Base-by-base conservation (phyloP, 1,140 invertebrate species). In the Camponotus vicinus region DNA sequence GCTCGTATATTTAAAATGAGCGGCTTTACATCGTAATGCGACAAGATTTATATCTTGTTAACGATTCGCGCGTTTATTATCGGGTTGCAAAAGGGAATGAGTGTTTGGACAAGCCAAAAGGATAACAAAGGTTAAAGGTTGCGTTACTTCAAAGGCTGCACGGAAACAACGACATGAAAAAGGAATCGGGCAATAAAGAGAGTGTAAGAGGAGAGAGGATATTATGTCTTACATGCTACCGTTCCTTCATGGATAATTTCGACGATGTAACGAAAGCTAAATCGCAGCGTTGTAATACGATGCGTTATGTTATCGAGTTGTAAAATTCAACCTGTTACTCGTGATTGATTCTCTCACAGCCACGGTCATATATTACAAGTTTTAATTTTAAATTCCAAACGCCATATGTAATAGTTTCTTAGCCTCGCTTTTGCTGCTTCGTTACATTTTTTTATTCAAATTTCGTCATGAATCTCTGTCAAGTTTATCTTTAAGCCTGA, bases 291-390 rank as follows among this genome's bases (percentile, higher is more conserved):
- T 49, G 40, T 66, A 85, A 78, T 32, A 34, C 63, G n/a, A 42
- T 4, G 61, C 8, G 69, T 73, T 69, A 70, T 89, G 88, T 91
- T 90, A 89, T 91, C 88, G 92, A 93, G 92, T 91, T 92, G 91
- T 94, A 92, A 94, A 93, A 91, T 90, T 91, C 91, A 91, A 92
- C 91, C 91, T 93, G 92, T 93, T 94, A 93, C 92, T 92, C 91
- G 88, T 93, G 92, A 94, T 94, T 92, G 93, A 94, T 92, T 93
- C 89, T 88, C 86, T 83, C 80, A 67, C 8, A 2, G 76, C 84
- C 87, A 52, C 83, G 86, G 88, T 80, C 88, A 89, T 93, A 92
- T 92, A 92, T 93, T 93, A 92, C 89, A 86, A 92, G 91, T 88
- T 85, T 57, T 27, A 78, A 78, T 85, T 67, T 78, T 78, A 64